Conservation (phyloP, 2,797 vertebrate species). For the Ceyx erithaca region DNA sequence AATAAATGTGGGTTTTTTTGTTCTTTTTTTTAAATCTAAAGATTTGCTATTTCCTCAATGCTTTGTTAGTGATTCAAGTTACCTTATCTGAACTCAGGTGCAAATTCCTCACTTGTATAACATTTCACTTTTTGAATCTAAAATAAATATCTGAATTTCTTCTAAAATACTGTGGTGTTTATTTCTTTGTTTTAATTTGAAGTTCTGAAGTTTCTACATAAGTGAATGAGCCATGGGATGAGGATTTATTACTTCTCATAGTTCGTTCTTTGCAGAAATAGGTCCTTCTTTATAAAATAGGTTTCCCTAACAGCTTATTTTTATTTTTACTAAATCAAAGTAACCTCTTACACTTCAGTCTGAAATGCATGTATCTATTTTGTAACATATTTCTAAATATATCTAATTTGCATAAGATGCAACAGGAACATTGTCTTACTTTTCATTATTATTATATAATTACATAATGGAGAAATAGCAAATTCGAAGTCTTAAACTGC, state of each 20-base stretch:
- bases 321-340: conserved; percentile 48
- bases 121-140: conserved; percentile 45
- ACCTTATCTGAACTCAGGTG: conserved; percentile 12
- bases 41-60: not conserved
- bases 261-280: conserved; percentile 37
- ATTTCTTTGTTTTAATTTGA: not conserved
- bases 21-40: conserved; percentile 16
- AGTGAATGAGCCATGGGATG: conserved; percentile 10
- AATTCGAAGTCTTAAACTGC: conserved; percentile 64
- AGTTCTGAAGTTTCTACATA: not conserved
- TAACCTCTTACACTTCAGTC: conserved; percentile 50
- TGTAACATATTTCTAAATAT: conserved; percentile 53
- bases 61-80: conserved; percentile 22
- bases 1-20: conserved; percentile 6
- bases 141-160: conserved; percentile 42
- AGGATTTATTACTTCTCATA: conserved; percentile 35
- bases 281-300: conserved; percentile 36
- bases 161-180: not conserved
- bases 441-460: conserved; percentile 64
- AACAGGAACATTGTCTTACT: conserved; percentile 53
- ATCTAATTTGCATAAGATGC: conserved; percentile 59
- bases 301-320: conserved; percentile 15
- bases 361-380: conserved; percentile 54
- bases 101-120: not conserved
- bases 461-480: conserved; percentile 68